Conservation (phyloP, 2,888 invertebrate species). For the Rhodophaea formosa region DNA sequence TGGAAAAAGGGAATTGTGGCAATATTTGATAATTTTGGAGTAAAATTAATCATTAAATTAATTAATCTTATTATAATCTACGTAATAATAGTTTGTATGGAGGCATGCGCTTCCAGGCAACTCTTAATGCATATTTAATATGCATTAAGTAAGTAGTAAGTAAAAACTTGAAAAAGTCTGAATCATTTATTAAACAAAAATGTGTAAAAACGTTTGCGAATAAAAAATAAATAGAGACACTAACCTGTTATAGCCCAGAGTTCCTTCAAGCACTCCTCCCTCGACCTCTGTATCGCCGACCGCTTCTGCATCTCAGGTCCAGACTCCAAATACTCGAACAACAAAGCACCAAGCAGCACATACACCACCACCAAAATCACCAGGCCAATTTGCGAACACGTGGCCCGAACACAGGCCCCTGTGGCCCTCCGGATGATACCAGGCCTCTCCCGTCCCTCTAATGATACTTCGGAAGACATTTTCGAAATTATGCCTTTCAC, state of each 20-base stretch:
- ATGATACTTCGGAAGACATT: constrained; percentile 75
- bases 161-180: too few species aligned
- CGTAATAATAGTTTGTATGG: too few species aligned
- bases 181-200: too few species aligned
- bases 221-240: too few species aligned
- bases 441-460: constrained; percentile 67
- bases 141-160: too few species aligned
- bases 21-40: too few species aligned
- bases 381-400: constrained; percentile 86
- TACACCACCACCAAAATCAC: constrained; percentile 87
- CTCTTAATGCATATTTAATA: too few species aligned
- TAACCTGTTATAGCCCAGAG: constrained; percentile 91
- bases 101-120: too few species aligned
- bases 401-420: constrained; percentile 74
- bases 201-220: too few species aligned
- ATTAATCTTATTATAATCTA: too few species aligned
- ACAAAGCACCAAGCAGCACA: constrained; percentile 86
- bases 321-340: constrained; percentile 88
- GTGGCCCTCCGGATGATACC: constrained; percentile 53
- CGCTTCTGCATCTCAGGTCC: constrained; percentile 84
- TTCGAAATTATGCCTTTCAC: constrained; percentile 27
- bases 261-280: constrained; percentile 86
- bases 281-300: constrained; percentile 82
- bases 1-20: too few species aligned
- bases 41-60: too few species aligned